Conservation (phyloP, 2,797 vertebrate species). For the Acanthurus leucopareius region DNA sequence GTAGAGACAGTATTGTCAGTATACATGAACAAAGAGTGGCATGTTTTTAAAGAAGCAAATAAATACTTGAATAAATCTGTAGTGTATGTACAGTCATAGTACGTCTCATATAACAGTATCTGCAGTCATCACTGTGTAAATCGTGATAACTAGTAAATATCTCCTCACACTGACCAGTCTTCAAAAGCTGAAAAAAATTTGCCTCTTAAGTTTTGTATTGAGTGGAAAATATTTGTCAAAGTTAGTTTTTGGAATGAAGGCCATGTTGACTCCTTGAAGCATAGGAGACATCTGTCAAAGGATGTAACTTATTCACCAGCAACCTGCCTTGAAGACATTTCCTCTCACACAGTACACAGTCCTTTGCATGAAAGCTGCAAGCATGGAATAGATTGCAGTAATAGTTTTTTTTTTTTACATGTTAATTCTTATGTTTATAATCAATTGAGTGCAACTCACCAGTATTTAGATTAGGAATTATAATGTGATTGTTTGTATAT, state of each 20-base stretch:
- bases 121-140: no score
- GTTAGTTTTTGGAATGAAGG: background rate
- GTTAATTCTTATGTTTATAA: no score
- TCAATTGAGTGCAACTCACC: background rate
- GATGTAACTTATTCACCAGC: background rate
- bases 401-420: background rate
- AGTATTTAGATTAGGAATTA: background rate
- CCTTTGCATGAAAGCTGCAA: background rate
- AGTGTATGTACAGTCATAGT: no score
- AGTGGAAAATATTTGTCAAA: background rate
- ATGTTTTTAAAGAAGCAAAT: no score
- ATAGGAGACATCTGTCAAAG: background rate
- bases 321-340: background rate
- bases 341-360: background rate
- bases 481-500: no score
- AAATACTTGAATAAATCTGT: no score
- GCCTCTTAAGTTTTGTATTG: background rate
- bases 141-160: no score
- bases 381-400: background rate
- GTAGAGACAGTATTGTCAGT: background rate
- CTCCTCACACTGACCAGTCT: no score
- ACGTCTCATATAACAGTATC: no score
- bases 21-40: background rate
- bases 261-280: background rate
- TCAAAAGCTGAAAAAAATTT: no score